phyloP scores from a whole-genome alignment of 37 sponge, comb jelly and placozoan genomes.

The Chondrosia reniformis region DNA sequence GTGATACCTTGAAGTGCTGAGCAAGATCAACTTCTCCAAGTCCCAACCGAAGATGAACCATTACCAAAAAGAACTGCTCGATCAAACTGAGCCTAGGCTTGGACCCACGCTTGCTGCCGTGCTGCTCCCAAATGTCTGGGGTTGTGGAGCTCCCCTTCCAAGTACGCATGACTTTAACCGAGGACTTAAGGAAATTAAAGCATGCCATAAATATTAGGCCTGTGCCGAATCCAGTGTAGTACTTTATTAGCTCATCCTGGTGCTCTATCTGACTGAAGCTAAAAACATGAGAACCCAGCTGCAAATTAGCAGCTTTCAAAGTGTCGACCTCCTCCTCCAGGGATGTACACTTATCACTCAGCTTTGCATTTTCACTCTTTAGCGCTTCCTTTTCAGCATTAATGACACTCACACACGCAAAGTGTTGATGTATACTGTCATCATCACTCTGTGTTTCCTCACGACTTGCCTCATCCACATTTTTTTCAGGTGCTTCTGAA shows the following conservation, averaged over 20 bases:
- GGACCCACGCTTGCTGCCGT: not conserved
- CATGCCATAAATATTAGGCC: conserved; percentile 8
- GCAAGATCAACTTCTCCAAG: not conserved
- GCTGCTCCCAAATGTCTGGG: conserved; percentile 2
- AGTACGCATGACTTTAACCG: not conserved
- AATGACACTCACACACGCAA: not conserved
- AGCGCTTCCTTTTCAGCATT: not conserved
- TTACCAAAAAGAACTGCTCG: not conserved
- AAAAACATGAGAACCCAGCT: not conserved
- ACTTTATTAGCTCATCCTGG: not conserved
- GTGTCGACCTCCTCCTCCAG: not conserved
- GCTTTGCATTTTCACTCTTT: not conserved
- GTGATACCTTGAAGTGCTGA: not conserved
- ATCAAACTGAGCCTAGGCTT: conserved; percentile 3
- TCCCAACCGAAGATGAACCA: conserved; percentile 11
- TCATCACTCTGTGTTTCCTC: not conserved
- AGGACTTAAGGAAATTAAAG: conserved; percentile 2
- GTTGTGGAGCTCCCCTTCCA: conserved; percentile 6
- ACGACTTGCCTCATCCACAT: not conserved
- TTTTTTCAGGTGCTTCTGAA: not conserved
- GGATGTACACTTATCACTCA: not conserved
- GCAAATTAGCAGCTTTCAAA: conserved; percentile 7
- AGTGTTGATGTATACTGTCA: not conserved
- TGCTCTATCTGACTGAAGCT: not conserved
- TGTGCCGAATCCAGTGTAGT: not conserved